A percentile compares a stretch with the other conserved stretches of the same genome.
These are phyloP conservation scores for Byasa hedistus DNA, from an alignment of 2,888 invertebrate genomes.

Conservation along the genomic window DNA sequence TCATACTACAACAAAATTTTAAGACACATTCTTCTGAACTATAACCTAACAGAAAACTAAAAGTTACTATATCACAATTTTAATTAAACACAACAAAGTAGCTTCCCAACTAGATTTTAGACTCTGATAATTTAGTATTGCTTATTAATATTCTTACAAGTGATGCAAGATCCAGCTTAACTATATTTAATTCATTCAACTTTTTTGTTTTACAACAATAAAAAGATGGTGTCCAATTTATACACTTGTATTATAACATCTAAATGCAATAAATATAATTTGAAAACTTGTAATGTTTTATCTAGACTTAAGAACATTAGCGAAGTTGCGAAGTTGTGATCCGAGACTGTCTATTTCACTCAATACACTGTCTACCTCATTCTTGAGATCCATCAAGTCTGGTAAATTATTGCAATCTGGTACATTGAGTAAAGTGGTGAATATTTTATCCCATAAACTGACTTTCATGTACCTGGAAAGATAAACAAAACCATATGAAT, in stretches of 20 bases:
- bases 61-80: conserved; percentile 73
- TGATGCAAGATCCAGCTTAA: conserved; percentile 47
- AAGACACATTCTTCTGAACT: conserved; percentile 48
- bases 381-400: conserved; percentile 81
- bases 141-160: conserved; percentile 45
- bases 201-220: conserved; percentile 55
- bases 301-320: conserved; percentile 78
- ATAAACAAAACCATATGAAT: conserved; percentile 1
- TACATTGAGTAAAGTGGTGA: conserved; percentile 89
- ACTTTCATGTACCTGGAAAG: conserved; percentile 83
- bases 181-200: conserved; percentile 53
- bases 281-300: conserved; percentile 55
- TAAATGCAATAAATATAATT: conserved; percentile 78
- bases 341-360: conserved; percentile 61
- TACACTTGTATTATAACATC: conserved; percentile 66
- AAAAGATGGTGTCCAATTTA: conserved; percentile 63
- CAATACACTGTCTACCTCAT: conserved; percentile 66
- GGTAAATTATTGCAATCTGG: conserved; percentile 88
- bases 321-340: conserved; percentile 70
- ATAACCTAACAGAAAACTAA: conserved; percentile 63
- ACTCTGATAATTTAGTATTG: conserved; percentile 65
- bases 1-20: conserved; percentile 48
- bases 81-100: conserved; percentile 70
- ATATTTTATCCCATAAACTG: conserved; percentile 89
- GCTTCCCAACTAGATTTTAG: conserved; percentile 50